Evolutionary conservation across 2,888 invertebrate genomes (phyloP), one percentile per base, ranked within the genome.

Genomic region (Eupithecia tripunctaria): DNA sequence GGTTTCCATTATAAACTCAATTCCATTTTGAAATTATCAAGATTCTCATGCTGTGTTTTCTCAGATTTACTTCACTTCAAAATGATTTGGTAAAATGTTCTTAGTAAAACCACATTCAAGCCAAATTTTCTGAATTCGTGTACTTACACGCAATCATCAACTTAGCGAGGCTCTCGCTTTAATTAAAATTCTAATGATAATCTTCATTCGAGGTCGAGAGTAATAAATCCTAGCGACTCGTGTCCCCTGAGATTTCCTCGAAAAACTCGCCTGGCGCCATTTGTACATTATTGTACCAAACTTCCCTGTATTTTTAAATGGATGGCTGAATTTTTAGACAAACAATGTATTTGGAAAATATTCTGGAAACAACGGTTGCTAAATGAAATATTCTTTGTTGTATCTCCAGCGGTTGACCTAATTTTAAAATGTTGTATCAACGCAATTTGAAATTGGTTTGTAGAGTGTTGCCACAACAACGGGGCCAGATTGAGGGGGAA

Each of bases 161-260:
- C 47, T 68, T 65, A 60, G 59, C 36, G 59, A 71, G 71, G 67
- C 43, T 63, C 68, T 66, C 59, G 56, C 68, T 71, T 62, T 68
- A 71, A 71, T 71, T 68, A 70, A 75, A 72, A 69, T 71, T 72
- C 56, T 72, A 72, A 72, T 71, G 65, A 62, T 75, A 71, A 21
- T 72, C 71, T 67, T 56, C 66, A 76, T 77, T 75, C 68, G 76
- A 78, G 78, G 75, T 76, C 68, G 74, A 59, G 63, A 68, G 71
- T 72, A 72, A 78, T 76, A 69, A 72, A 75, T 73, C 74, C 64
- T 62, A 71, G 68, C 56, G 75, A 76, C 70, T 70, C 71, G 74
- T 74, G 72, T 71, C 76, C 69, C 71, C 36, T n/a, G 71, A 70
- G 72, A 68, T 69, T 76, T 41, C 43, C 66, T 21, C 12, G 63